Evolutionary conservation across 2,797 vertebrate species (phyloP).

Genomic region (Argentina silus): DNA sequence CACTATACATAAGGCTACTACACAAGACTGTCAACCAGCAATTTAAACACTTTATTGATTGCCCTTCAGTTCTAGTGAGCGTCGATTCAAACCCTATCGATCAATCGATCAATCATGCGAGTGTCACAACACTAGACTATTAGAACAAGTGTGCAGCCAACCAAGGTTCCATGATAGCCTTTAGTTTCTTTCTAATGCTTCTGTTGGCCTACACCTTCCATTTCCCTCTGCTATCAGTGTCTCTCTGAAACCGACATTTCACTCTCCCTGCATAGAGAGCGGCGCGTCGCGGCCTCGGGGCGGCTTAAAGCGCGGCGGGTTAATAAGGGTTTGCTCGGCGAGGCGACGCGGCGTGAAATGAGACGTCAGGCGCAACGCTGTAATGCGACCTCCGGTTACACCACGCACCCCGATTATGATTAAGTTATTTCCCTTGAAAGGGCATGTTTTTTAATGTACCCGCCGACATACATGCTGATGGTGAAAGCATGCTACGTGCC

Average conservation of each 20-base stretch:
- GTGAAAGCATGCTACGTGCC: not conserved
- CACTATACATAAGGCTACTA: not conserved
- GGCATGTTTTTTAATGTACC: constrained; percentile 47
- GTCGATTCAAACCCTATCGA: not conserved
- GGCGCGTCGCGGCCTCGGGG: constrained; percentile 30
- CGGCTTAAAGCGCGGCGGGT: constrained; percentile 44
- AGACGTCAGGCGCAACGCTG: constrained; percentile 54
- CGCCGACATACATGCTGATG: not conserved
- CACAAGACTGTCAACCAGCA: not conserved
- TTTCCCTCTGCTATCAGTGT: constrained; percentile 5
- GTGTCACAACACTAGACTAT: not conserved
- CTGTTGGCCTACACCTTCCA: not conserved
- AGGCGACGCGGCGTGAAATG: constrained; percentile 68
- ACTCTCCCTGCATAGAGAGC: constrained; percentile 25
- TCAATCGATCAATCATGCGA: not conserved
- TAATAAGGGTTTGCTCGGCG: constrained; percentile 63
- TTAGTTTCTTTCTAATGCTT: not conserved
- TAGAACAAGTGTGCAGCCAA: not conserved
- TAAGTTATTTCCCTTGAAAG: constrained; percentile 41
- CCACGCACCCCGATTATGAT: constrained; percentile 35
- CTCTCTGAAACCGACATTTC: constrained; percentile 41
- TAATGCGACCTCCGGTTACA: constrained; percentile 27
- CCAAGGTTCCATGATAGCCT: not conserved
- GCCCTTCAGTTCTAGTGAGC: not conserved
- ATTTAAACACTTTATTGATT: not conserved